phyloP scores from a whole-genome alignment of 2,797 vertebrate species.

The Naso thynnoides region DNA sequence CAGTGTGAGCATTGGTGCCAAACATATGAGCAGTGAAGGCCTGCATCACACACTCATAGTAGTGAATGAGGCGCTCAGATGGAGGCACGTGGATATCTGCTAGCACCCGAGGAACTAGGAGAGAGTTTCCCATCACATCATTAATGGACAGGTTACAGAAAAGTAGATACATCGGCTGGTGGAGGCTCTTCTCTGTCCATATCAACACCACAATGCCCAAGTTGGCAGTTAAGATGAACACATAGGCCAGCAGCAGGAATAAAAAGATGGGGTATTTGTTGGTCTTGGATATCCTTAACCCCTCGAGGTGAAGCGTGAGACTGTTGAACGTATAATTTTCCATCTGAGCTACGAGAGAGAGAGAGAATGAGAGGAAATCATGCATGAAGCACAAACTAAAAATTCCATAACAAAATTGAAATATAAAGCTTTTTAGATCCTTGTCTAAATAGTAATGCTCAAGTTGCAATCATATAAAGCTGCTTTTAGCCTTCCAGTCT shows the following conservation, averaged over 20 bases:
- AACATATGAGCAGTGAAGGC: constrained; percentile 82
- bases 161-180: constrained; percentile 86
- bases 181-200: constrained; percentile 68
- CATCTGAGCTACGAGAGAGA: too few relatives aligned
- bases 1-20: background rate
- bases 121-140: constrained; percentile 77
- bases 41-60: constrained; percentile 81
- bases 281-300: constrained; percentile 39
- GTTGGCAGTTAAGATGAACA: constrained; percentile 48
- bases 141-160: constrained; percentile 79
- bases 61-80: constrained; percentile 78
- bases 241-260: constrained; percentile 52
- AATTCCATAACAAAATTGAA: too few relatives aligned
- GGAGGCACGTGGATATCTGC: constrained; percentile 75
- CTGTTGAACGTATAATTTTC: constrained; percentile 64
- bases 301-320: constrained; percentile 60
- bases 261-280: constrained; percentile 41
- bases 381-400: too few relatives aligned
- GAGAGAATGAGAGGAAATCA: too few relatives aligned
- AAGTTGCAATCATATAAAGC: too few relatives aligned
- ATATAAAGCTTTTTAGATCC: too few relatives aligned
- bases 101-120: constrained; percentile 75
- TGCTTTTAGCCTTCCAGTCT: too few relatives aligned
- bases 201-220: constrained; percentile 49
- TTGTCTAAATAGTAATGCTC: too few relatives aligned